A percentile compares a stretch with the other conserved stretches of the same genome.
Evolutionary conservation across 2,113 vertebrate species (phyloP).

Genomic region (Cynoglossus semilaevis): DNA sequence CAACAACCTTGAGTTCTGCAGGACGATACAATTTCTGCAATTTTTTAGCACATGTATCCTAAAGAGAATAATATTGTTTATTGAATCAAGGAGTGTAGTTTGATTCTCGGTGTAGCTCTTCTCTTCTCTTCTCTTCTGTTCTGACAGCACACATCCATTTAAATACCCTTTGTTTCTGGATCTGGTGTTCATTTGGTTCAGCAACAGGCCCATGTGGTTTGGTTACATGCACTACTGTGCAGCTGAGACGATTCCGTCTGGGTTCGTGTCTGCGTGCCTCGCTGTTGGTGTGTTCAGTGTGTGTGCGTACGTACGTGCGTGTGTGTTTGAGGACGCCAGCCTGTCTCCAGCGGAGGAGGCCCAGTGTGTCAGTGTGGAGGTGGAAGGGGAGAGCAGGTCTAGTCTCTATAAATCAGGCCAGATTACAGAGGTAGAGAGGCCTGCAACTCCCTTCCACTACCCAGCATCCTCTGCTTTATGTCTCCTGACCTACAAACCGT

Average conservation of each 20-base stretch:
- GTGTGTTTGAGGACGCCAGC: slow-evolving; percentile 87
- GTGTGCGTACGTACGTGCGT: slow-evolving; percentile 62
- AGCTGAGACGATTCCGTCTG: slow-evolving; percentile 43
- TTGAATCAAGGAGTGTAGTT: neutral
- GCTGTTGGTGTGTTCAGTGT: slow-evolving; percentile 69
- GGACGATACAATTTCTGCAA: neutral
- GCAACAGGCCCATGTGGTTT: slow-evolving; percentile 55
- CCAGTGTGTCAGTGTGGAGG: slow-evolving; percentile 69
- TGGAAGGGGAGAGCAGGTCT: slow-evolving; percentile 76
- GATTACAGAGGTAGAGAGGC: slow-evolving; percentile 89
- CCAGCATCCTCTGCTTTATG: slow-evolving; percentile 93
- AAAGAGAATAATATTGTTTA: neutral
- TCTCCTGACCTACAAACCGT: slow-evolving; percentile 76
- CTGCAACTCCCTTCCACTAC: slow-evolving; percentile 84
- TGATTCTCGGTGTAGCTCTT: slow-evolving; percentile 10
- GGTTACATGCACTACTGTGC: slow-evolving; percentile 58
- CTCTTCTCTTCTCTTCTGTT: neutral
- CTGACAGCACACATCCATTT: slow-evolving; percentile 42
- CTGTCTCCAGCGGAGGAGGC: slow-evolving; percentile 97
- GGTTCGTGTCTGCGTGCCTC: slow-evolving; percentile 45
- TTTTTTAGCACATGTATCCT: neutral
- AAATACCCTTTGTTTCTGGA: slow-evolving; percentile 35
- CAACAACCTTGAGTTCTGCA: neutral
- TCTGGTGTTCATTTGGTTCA: slow-evolving; percentile 60
- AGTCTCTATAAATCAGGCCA: slow-evolving; percentile 94